Evolutionary conservation across 2,113 vertebrate genomes (phyloP).

Genomic region (Otolemur garnettii): DNA sequence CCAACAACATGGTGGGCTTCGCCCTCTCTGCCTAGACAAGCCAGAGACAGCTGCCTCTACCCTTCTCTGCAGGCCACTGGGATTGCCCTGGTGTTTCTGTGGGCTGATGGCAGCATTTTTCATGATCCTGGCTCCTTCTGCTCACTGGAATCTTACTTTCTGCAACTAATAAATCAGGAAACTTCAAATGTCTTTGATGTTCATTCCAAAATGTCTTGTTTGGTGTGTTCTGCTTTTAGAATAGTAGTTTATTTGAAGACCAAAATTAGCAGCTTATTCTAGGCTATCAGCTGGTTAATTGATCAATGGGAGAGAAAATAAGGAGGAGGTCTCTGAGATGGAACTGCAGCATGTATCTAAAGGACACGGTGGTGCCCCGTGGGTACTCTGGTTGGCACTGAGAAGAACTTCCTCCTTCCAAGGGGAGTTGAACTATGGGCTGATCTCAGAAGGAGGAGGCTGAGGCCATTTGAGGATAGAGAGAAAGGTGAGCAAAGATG

Average conservation of each 20-base stretch:
- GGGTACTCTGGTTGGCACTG: conserved; percentile 53
- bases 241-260: neutral
- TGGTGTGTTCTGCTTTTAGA: neutral
- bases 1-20: conserved; percentile 86
- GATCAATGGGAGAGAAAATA: neutral
- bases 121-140: neutral
- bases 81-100: neutral
- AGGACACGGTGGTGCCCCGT: too few species aligned
- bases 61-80: neutral
- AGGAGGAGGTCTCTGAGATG: neutral
- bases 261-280: neutral
- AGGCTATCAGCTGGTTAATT: neutral
- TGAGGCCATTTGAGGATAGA: neutral
- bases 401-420: conserved; percentile 67
- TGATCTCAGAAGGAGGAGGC: neutral
- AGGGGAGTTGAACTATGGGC: neutral
- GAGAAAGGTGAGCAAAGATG: neutral
- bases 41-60: neutral
- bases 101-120: neutral
- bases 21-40: conserved; percentile 78
- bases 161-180: conserved; percentile 6
- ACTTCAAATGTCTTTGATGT: neutral
- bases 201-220: neutral
- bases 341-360: fast-evolving
- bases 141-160: neutral